Conservation (phyloP, 2,888 invertebrate genomes). For the Aelia acuminata region DNA sequence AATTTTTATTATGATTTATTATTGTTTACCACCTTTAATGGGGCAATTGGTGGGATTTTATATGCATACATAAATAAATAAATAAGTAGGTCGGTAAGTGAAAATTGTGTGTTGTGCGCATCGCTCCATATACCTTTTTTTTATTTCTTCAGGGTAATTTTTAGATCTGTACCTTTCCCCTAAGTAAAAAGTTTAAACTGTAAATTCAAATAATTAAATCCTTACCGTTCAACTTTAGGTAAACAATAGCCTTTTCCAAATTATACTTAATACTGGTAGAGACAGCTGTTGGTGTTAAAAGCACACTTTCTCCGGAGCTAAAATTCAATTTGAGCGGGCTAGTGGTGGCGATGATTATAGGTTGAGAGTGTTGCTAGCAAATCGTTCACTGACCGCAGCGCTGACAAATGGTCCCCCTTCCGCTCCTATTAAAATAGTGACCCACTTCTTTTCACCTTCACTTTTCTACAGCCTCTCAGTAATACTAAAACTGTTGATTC, state of each 20-base stretch:
- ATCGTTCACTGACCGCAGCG: background rate
- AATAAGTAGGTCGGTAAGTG: too few species aligned
- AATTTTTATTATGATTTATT: too few species aligned
- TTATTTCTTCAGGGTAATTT: too few species aligned
- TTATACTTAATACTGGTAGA: background rate
- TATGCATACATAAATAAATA: too few species aligned
- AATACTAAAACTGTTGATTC: background rate
- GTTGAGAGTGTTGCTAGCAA: background rate
- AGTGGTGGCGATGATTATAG: background rate
- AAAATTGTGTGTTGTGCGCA: too few species aligned
- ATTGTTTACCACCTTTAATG: too few species aligned
- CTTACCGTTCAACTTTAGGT: background rate
- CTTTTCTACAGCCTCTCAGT: background rate
- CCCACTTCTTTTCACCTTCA: conserved; percentile 3
- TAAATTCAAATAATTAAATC: background rate
- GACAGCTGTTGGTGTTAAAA: background rate
- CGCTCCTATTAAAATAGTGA: conserved; percentile 15
- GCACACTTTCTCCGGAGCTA: background rate
- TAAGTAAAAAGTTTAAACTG: too few species aligned
- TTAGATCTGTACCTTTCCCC: too few species aligned
- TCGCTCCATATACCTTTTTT: too few species aligned
- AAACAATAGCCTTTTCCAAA: background rate
- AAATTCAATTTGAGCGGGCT: background rate
- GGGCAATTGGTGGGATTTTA: too few species aligned
- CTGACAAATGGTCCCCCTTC: background rate